Conservation (phyloP, 2,113 vertebrate species). For the Tringa solitaria region DNA sequence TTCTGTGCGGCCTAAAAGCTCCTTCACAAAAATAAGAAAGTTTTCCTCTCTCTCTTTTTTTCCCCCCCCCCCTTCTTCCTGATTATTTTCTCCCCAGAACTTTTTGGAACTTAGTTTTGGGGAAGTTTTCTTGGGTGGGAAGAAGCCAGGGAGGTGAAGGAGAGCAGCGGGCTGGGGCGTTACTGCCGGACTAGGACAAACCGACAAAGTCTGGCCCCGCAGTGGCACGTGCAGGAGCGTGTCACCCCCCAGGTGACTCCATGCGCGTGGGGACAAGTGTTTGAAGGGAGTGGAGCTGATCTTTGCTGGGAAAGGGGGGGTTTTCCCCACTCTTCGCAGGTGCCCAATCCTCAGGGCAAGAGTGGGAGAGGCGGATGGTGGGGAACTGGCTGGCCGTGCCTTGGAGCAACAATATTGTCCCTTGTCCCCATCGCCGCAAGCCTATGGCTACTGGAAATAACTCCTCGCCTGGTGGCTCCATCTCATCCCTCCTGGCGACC, state of each 20-base stretch:
- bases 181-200: fast-evolving
- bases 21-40: neutral
- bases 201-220: fast-evolving
- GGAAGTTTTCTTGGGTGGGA: neutral
- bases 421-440: neutral
- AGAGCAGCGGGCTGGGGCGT: neutral
- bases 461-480: neutral
- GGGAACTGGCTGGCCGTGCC: neutral
- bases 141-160: fast-evolving
- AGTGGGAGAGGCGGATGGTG: fast-evolving
- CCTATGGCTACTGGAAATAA: neutral
- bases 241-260: neutral
- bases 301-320: neutral
- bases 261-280: fast-evolving
- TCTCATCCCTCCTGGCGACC: neutral
- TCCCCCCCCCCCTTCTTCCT: too few relatives aligned
- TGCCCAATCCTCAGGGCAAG: neutral
- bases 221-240: neutral
- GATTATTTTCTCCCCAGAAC: neutral
- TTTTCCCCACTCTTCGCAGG: neutral
- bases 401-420: neutral
- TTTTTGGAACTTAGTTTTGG: neutral
- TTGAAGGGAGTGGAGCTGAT: neutral
- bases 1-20: fast-evolving
- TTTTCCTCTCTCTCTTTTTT: neutral